Evolutionary conservation across 2,888 invertebrate species (phyloP).

Genomic region (Leucania comma): DNA sequence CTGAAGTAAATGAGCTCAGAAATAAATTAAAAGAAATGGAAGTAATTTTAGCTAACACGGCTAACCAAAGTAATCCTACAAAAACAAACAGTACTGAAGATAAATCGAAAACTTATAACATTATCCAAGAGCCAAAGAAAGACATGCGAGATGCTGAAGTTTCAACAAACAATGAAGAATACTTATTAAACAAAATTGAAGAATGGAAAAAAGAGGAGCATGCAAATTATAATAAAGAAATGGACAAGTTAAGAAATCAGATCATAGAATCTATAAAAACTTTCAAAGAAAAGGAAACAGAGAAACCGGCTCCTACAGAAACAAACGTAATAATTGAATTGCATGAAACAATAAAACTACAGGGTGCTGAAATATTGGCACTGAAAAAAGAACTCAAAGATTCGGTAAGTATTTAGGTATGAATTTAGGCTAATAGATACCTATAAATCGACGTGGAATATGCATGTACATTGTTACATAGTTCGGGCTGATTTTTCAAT

Average conservation of each 20-base stretch:
- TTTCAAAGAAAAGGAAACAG: conserved; percentile 76
- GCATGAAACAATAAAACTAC: conserved; percentile 85
- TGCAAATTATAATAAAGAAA: conserved; percentile 89
- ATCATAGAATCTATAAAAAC: conserved; percentile 82
- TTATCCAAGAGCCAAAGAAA: conserved; percentile 56
- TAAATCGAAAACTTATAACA: conserved; percentile 40
- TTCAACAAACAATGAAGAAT: conserved; percentile 77
- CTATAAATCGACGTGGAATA: too few relatives aligned
- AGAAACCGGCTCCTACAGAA: conserved; percentile 69
- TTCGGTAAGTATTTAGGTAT: conserved; percentile 72
- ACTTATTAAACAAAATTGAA: conserved; percentile 83
- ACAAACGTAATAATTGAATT: conserved; percentile 80
- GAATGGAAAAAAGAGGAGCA: conserved; percentile 89
- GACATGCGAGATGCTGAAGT: conserved; percentile 81
- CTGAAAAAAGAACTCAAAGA: conserved; percentile 87
- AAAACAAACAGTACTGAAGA: conserved; percentile 34
- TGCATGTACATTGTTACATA: too few relatives aligned
- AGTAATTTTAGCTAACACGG: conserved; percentile 70
- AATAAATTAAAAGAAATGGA: conserved; percentile 88
- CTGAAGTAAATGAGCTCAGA: conserved; percentile 86
- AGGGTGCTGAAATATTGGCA: conserved; percentile 87
- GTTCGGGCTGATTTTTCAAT: not conserved
- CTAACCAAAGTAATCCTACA: conserved; percentile 59
- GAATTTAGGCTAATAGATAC: too few relatives aligned
- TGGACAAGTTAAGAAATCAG: conserved; percentile 83